Conservation (phyloP, 2,113 vertebrate genomes). For the Larimichthys polyactis region DNA sequence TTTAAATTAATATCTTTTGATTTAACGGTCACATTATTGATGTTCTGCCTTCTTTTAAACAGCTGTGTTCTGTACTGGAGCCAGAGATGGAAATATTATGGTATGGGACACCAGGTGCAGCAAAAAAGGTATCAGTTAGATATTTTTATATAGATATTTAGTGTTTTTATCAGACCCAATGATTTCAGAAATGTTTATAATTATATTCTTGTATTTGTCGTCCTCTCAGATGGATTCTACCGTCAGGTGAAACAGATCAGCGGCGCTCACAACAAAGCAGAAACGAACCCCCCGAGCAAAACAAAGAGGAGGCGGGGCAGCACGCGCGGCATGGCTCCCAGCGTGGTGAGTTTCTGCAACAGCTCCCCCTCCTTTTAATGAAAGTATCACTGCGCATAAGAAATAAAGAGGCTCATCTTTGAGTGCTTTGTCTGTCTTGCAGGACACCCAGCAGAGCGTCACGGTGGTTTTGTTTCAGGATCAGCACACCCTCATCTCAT, state of each 20-base stretch:
- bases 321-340: slow-evolving; percentile 90
- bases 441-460: slow-evolving; percentile 98
- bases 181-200: neutral
- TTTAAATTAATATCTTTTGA: neutral
- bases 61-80: slow-evolving; percentile 97
- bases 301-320: slow-evolving; percentile 87
- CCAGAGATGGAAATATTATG: slow-evolving; percentile 98
- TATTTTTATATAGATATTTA: neutral
- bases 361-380: neutral
- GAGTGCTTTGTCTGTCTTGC: neutral
- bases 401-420: neutral
- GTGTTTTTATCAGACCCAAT: neutral
- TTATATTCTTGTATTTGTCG: neutral
- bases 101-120: slow-evolving; percentile 97
- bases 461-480: slow-evolving; percentile 96
- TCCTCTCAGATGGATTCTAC: slow-evolving; percentile 93
- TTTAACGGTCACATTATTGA: neutral
- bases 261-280: slow-evolving; percentile 93
- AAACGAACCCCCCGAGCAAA: slow-evolving; percentile 87
- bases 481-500: slow-evolving; percentile 92
- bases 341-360: slow-evolving; percentile 88
- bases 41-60: slow-evolving; percentile 12
- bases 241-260: slow-evolving; percentile 96
- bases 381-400: too few relatives aligned
- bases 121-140: slow-evolving; percentile 91